Evolutionary conservation across 1,140 invertebrate species (phyloP).

Genomic region (Asbolus verrucosus): DNA sequence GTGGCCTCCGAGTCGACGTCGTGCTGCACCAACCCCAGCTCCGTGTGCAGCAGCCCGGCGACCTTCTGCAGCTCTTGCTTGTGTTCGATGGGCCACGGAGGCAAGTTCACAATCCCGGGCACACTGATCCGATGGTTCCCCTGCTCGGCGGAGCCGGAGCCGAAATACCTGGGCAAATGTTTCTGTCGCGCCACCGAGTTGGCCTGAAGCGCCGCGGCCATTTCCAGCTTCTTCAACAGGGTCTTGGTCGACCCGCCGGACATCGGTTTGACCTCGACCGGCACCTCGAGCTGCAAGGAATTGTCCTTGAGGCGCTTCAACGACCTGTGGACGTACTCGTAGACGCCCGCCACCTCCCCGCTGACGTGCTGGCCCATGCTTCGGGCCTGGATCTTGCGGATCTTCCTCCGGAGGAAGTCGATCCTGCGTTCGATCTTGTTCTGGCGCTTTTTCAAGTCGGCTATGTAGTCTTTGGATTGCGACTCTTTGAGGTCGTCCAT

Average conservation of each 20-base stretch:
- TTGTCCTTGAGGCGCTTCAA: constrained; percentile 61
- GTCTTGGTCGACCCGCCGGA: constrained; percentile 69
- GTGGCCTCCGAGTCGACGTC: constrained; percentile 93
- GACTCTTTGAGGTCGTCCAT: constrained; percentile 66
- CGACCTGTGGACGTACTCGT: constrained; percentile 76
- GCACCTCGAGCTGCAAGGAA: constrained; percentile 22
- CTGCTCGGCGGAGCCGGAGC: constrained; percentile 71
- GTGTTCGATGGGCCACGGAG: constrained; percentile 65
- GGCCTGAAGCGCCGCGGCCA: constrained; percentile 63
- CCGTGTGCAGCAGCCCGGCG: constrained; percentile 76
- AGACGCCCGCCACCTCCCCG: constrained; percentile 78
- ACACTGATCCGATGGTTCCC: constrained; percentile 63
- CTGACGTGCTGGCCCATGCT: constrained; percentile 79
- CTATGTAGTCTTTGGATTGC: constrained; percentile 64
- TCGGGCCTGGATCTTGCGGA: constrained; percentile 80
- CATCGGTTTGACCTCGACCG: constrained; percentile 59
- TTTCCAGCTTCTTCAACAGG: constrained; percentile 69
- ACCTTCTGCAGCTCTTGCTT: constrained; percentile 73
- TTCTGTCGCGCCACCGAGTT: constrained; percentile 57
- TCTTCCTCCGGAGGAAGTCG: constrained; percentile 77
- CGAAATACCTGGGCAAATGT: constrained; percentile 70
- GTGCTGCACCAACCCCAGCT: constrained; percentile 77
- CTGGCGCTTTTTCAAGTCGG: constrained; percentile 68
- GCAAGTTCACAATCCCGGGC: constrained; percentile 67
- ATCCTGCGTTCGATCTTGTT: constrained; percentile 74